Evolutionary conservation across 2,113 vertebrate species (phyloP).

Genomic region (Tetrax tetrax): DNA sequence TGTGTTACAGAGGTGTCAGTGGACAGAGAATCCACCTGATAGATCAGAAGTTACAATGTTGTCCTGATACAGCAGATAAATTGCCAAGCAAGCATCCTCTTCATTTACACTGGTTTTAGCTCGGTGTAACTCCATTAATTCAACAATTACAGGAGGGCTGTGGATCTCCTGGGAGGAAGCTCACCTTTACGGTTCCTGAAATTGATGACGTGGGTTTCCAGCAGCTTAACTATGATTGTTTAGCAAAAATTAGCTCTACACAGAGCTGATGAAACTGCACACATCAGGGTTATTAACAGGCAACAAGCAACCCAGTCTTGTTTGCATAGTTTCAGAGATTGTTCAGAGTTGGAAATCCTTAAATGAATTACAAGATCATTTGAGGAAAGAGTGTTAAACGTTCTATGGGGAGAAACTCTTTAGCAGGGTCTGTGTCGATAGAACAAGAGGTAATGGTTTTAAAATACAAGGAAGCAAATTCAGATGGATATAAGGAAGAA

Average conservation of each 20-base stretch:
- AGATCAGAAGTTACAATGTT: not conserved
- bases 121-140: not conserved
- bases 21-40: not conserved
- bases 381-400: not conserved
- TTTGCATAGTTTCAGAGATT: not conserved
- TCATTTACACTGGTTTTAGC: not conserved
- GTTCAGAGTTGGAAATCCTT: not conserved
- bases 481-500: too few species aligned
- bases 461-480: too few species aligned
- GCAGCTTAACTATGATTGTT: not conserved
- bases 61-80: not conserved
- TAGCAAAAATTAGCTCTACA: not conserved
- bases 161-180: not conserved
- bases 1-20: not conserved
- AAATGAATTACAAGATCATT: not conserved
- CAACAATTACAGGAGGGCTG: not conserved
- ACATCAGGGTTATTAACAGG: not conserved
- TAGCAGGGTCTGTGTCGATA: too few species aligned
- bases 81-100: not conserved
- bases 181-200: slow-evolving; percentile 4
- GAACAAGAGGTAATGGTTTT: too few species aligned
- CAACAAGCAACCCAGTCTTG: not conserved
- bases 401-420: not conserved
- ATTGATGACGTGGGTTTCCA: not conserved
- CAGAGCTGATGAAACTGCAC: not conserved